Conservation (phyloP, 2,113 vertebrate species). For the Corythaeola cristata region DNA sequence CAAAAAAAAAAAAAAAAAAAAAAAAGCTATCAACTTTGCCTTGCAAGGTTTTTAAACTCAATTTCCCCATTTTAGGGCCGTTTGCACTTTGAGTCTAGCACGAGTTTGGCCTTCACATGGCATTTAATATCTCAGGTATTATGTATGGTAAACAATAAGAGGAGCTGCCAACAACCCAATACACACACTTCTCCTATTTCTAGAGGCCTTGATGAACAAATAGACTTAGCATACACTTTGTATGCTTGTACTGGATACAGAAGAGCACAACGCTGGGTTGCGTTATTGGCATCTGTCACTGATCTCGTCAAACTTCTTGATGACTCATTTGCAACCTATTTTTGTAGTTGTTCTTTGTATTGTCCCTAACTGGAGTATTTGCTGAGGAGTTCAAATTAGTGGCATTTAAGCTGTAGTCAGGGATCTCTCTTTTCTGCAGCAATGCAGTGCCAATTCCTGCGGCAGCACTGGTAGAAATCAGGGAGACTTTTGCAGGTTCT, state of each 20-base stretch:
- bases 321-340: slow-evolving; percentile 5
- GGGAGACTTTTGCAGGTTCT: neutral
- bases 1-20: neutral
- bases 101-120: neutral
- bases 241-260: neutral
- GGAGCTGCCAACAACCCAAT: neutral
- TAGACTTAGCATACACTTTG: neutral
- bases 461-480: neutral
- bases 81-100: neutral
- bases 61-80: neutral
- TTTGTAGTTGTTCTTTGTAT: neutral
- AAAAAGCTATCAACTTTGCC: neutral
- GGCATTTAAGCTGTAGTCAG: neutral
- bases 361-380: neutral
- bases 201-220: neutral
- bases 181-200: neutral
- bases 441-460: neutral
- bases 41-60: neutral
- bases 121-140: neutral
- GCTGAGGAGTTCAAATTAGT: slow-evolving; percentile 1
- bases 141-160: neutral
- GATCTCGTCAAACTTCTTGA: neutral
- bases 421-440: neutral
- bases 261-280: neutral
- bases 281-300: neutral